Base-by-base conservation (phyloP, 2,797 vertebrate genomes). In the Peromyscus melanophrys region DNA sequence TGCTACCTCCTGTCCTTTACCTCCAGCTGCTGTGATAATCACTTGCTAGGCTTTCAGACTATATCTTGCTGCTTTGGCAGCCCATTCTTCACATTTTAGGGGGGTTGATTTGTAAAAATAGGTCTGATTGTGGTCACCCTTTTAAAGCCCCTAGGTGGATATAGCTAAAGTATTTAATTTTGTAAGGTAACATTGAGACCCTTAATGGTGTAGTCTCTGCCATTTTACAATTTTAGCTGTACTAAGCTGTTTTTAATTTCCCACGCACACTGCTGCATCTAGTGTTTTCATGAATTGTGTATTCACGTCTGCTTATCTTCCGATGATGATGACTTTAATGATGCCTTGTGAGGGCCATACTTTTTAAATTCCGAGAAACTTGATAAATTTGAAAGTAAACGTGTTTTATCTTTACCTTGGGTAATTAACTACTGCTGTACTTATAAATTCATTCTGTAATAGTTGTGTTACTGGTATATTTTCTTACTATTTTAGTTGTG, bases 401-500 rank as follows among this genome's bases (percentile, higher is more conserved):
- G 81, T 95, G 40, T 78, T 31, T 75, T 86, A 16, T n/a, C 19
- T 6, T 77, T 89, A 34, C 46, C 9, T 34, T 83, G 76, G 76
- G 40, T 75, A 57, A 69, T 86, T 92, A 92, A 76, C 43, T 46
- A 13, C 76, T 69, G 82, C 27, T 92, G 2, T 92, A 25, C 37
- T 92, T 65, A 77, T 23, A 90, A 52, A 77, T 85, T 77, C n/a
- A 80, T 63, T 52, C 31, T 86, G 1, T 84, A 46, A 84, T 31
- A 90, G 6, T 83, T 89, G 7, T 83, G 6, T 89, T n/a, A 57
- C 94, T 75, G 57, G 25, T 81, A 17, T 83, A 37, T 91, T 83
- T 95, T 88, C 34, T 75, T 29, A 90, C 57, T 94, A 27, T 76
- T 96, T 89, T 69, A 73, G 82, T 84, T 93, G 31, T n/a, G 23